Conservation (phyloP, 2,797 vertebrate genomes). For the Streptopelia turtur region DNA sequence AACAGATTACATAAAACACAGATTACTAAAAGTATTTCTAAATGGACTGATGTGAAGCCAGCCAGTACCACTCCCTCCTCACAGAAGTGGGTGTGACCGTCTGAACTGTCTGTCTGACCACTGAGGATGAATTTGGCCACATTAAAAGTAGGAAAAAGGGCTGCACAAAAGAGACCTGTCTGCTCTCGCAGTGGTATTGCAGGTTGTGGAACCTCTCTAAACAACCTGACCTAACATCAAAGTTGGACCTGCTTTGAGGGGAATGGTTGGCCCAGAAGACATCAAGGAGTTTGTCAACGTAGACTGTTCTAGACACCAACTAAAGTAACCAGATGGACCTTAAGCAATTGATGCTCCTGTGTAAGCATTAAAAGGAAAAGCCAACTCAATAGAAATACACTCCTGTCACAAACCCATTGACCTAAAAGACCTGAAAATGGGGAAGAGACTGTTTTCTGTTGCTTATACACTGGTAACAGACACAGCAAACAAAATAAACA, state of each 20-base stretch:
- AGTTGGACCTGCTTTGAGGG: neutral
- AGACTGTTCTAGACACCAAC: neutral
- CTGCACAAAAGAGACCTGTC: neutral
- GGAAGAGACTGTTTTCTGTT: neutral
- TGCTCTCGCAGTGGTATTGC: neutral
- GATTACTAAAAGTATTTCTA: neutral
- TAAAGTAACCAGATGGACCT: neutral
- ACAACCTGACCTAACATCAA: neutral
- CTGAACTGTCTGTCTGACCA: neutral
- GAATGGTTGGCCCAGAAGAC: neutral
- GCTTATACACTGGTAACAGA: neutral
- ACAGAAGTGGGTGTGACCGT: neutral
- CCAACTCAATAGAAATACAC: neutral
- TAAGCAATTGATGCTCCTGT: neutral
- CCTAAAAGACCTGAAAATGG: neutral
- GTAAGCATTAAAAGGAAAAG: neutral
- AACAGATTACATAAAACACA: neutral
- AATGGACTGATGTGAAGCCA: neutral
- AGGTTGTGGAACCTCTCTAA: neutral
- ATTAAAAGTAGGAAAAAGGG: neutral
- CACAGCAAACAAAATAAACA: neutral
- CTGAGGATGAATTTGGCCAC: neutral
- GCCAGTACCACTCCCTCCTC: neutral
- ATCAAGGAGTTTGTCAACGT: neutral
- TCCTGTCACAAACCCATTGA: neutral